Percentiles rank a stretch among this genome's conserved stretches.
Conservation (phyloP, 2,797 vertebrate species). For the Paguma larvata region DNA sequence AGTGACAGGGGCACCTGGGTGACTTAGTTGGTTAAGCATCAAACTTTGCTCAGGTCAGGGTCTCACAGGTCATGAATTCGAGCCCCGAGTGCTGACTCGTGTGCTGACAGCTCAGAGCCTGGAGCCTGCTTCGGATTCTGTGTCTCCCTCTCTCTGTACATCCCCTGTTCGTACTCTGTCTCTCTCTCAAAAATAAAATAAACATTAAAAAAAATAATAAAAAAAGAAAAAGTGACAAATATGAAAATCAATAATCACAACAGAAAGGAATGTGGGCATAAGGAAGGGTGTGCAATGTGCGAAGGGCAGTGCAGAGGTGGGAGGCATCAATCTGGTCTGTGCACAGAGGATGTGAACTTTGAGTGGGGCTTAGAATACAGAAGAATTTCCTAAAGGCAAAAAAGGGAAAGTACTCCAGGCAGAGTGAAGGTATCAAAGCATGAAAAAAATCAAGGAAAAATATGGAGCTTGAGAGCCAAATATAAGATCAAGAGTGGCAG, state of each 20-base stretch:
- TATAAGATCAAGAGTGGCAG: neutral
- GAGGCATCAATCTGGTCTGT: neutral
- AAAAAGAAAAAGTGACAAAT: conserved; percentile 15
- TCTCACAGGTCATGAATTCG: no score
- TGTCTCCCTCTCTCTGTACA: no score
- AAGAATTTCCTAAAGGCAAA: conserved; percentile 15
- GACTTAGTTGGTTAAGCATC: no score
- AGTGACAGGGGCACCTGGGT: neutral
- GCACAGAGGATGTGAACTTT: neutral
- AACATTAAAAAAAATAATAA: neutral
- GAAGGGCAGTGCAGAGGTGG: neutral
- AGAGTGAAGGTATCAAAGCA: neutral
- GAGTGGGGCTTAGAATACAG: neutral
- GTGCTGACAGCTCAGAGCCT: no score
- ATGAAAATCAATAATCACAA: neutral
- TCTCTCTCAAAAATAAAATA: no score
- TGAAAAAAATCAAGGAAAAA: neutral
- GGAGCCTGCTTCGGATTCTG: no score
- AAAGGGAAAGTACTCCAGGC: neutral
- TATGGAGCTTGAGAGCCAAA: neutral
- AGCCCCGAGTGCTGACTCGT: no score
- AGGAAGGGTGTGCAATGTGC: neutral
- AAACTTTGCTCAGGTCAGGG: no score
- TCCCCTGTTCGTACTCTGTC: no score
- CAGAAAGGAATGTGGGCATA: neutral